Evolutionary conservation across 2,797 vertebrate species (phyloP), one percentile per base, ranked within the genome.

Genomic region (Hemitrygon akajei): DNA sequence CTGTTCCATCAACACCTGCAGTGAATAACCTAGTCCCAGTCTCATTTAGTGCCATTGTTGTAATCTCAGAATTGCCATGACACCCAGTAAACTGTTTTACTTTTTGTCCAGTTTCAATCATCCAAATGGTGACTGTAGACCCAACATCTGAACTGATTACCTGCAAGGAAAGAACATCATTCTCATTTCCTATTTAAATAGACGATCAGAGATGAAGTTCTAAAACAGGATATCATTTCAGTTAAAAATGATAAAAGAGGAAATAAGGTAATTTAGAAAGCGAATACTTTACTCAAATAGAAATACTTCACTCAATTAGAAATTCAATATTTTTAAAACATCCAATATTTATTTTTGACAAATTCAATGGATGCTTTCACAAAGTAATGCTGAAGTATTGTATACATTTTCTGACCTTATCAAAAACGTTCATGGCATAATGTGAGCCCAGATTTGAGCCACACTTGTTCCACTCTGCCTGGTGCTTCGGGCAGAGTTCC

Each of bases 101-200:
- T 97, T 97, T 97, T 96, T 98, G 97, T 96, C 98, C 97, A 0
- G 96, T 97, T 95, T 97, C 97, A 95, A 97, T 95, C 95, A 96
- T 97, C 97, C 97, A 97, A 96, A 97, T 97, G 95, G 95, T 96
- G 95, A 98, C 96, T 93, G 97, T 95, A 87, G 98, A 97, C 94
- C 95, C 96, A 77, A 95, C 94, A 95, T 96, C 97, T 40, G 96
- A 96, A 95, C 97, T 97, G 94, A 98, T 97, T 94, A 97, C 97
- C 97, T 98, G 94, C 93, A 40, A 81, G 94, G 94, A 93, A 94
- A 95, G 94, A 75, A 93, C 94, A 93, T 94, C 93, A 94, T 94
- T 37, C 63, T 22, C 66, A 71, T 34, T 5, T 20, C 11, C 12
- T 86, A 16, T n/a, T 86, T 25, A 60, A 60, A 30, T 30, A 14